phyloP scores from a whole-genome alignment of 2,113 vertebrate genomes.

The Polypterus senegalus region DNA sequence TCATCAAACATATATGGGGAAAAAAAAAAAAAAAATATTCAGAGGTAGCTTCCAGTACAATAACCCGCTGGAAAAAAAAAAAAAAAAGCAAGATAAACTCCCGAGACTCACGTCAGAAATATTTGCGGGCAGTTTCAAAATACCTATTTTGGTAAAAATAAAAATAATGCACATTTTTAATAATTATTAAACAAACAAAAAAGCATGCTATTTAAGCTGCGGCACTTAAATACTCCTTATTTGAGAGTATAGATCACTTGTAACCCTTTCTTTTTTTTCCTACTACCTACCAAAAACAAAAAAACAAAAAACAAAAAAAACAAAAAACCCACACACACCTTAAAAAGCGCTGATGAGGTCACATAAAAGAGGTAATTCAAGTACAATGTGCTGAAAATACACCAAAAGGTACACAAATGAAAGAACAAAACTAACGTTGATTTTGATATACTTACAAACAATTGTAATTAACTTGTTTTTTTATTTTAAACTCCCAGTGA shows the following conservation, averaged over 20 bases:
- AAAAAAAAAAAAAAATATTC: conserved; percentile 43
- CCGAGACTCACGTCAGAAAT: too few species aligned
- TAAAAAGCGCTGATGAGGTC: conserved; percentile 72
- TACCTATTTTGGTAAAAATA: conserved; percentile 68
- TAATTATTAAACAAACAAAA: conserved; percentile 25
- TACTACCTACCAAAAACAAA: conserved; percentile 23
- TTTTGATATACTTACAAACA: too few species aligned
- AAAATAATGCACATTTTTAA: conserved; percentile 35
- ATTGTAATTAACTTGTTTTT: too few species aligned
- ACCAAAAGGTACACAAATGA: conserved; percentile 47
- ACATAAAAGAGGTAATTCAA: conserved; percentile 97
- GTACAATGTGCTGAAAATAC: conserved; percentile 82
- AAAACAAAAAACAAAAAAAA: conserved; percentile 26
- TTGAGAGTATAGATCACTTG: conserved; percentile 27
- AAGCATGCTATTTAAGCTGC: conserved; percentile 39
- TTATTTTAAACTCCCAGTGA: too few species aligned
- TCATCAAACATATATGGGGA: neutral
- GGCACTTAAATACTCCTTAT: conserved; percentile 35
- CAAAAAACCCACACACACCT: conserved; percentile 32
- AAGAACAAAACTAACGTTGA: conserved; percentile 26
- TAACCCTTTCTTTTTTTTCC: conserved; percentile 28
- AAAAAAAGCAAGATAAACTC: too few species aligned
- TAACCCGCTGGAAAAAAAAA: conserved; percentile 14
- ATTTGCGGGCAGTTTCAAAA: conserved; percentile 17
- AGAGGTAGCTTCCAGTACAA: conserved; percentile 93